phyloP scores from a whole-genome alignment of 2,113 vertebrate genomes.

The Ctenodactylus gundi region DNA sequence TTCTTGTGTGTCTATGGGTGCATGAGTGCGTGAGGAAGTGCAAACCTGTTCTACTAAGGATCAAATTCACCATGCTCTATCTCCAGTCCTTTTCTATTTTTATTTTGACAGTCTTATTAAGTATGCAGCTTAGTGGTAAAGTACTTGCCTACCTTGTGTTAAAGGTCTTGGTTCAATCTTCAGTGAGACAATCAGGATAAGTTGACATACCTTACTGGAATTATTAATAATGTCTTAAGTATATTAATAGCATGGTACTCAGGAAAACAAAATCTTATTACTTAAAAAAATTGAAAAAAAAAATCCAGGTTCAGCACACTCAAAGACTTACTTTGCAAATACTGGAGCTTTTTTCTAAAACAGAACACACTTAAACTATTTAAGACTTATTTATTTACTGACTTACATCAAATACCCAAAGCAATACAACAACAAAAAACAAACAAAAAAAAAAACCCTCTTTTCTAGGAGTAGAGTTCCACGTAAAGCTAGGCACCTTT shows the following conservation, averaged over 20 bases:
- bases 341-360: neutral
- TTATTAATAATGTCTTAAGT: neutral
- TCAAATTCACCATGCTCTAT: neutral
- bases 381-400: conserved; percentile 21
- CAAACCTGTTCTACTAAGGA: no score
- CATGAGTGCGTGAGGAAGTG: no score
- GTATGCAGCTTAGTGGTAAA: neutral
- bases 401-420: conserved; percentile 5
- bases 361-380: neutral
- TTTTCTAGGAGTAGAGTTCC: conserved; percentile 26
- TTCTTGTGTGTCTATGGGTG: neutral
- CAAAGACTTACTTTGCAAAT: neutral
- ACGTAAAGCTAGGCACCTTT: neutral
- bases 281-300: neutral
- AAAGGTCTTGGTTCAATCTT: neutral
- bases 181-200: neutral
- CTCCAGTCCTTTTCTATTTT: neutral
- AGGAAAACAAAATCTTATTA: conserved; percentile 37
- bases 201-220: neutral
- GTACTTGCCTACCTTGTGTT: neutral
- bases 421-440: no score
- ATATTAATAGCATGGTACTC: neutral
- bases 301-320: neutral
- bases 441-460: no score
- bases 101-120: neutral